Evolutionary conservation across 2,113 vertebrate species (phyloP).

Genomic region (Ctenomys sociabilis): DNA sequence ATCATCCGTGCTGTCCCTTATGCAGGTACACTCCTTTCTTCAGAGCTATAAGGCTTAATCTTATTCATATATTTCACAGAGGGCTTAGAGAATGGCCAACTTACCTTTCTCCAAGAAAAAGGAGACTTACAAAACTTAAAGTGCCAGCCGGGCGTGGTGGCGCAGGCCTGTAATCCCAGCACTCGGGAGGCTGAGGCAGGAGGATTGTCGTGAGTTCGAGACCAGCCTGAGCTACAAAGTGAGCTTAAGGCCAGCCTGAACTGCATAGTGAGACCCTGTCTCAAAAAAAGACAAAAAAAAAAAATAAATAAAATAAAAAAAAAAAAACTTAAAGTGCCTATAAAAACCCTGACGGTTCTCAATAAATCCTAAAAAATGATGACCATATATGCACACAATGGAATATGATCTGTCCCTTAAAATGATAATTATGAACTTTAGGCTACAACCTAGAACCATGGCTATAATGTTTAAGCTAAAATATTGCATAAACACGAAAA

Average conservation of each 20-base stretch:
- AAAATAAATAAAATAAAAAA: no score
- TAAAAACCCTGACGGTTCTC: neutral
- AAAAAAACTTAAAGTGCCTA: slow-evolving; percentile 35
- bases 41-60: neutral
- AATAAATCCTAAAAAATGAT: neutral
- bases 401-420: neutral
- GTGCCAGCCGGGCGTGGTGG: no score
- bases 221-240: no score
- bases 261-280: no score
- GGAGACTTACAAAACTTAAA: slow-evolving; percentile 53
- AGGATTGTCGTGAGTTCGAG: no score
- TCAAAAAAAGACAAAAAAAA: no score
- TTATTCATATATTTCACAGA: slow-evolving; percentile 21
- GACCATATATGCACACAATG: neutral
- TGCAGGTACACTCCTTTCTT: no score
- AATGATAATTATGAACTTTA: neutral
- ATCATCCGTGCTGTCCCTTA: rapidly evolving
- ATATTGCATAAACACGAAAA: neutral
- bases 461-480: slow-evolving; percentile 38
- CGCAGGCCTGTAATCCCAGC: no score
- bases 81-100: neutral
- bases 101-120: slow-evolving; percentile 22
- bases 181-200: no score
- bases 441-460: neutral
- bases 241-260: no score